Conservation (phyloP, 2,113 vertebrate genomes). For the Poeciliopsis occidentalis region DNA sequence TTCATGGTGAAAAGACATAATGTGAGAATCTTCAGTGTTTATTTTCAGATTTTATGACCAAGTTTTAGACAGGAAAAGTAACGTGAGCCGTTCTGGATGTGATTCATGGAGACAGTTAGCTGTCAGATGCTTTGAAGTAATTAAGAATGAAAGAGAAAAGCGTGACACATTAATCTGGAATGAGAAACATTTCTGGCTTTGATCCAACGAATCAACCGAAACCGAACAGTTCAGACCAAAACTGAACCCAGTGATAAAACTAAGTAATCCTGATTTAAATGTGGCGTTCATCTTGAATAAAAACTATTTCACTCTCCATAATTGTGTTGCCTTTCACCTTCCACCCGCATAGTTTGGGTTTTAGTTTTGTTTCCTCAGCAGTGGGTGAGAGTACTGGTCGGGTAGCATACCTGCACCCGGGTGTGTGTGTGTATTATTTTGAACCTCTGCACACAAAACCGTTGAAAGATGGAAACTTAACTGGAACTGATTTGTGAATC, state of each 20-base stretch:
- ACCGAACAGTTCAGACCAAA: not conserved
- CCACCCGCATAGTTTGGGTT: conserved; percentile 6
- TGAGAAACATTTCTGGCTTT: not conserved
- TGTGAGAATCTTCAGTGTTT: not conserved
- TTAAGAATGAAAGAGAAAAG: not conserved
- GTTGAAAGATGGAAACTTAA: not conserved
- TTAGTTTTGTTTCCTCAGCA: not conserved
- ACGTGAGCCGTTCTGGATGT: not conserved
- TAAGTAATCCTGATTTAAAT: not conserved
- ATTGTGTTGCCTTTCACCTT: not conserved
- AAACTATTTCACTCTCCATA: not conserved
- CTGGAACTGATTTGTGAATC: not conserved
- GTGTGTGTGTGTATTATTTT: not conserved
- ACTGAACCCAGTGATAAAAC: not conserved
- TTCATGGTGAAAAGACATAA: not conserved
- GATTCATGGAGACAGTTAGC: not conserved
- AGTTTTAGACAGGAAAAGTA: not conserved
- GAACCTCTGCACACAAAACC: not conserved
- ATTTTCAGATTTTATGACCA: not conserved
- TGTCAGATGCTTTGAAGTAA: not conserved
- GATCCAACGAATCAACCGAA: not conserved
- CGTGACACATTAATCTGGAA: not conserved
- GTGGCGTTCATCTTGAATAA: not conserved
- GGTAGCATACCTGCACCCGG: conserved; percentile 37
- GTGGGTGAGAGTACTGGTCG: conserved; percentile 29